Evolutionary conservation across 2,888 invertebrate species (phyloP).

Genomic region (Crematogaster levior): DNA sequence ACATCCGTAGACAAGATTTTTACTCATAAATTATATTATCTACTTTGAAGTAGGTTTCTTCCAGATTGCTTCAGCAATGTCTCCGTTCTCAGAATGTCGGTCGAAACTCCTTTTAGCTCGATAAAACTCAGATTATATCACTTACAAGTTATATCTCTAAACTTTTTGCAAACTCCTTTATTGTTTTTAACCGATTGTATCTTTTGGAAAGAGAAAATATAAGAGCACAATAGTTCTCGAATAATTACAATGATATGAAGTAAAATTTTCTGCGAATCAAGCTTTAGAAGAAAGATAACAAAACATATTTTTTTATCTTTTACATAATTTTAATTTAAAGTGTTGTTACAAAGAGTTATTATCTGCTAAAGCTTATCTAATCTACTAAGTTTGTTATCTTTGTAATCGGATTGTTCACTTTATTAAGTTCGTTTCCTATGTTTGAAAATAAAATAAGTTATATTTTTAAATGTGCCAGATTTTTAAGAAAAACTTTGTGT

Average conservation of each 20-base stretch:
- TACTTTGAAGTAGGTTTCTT: not conserved
- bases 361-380: too few species aligned
- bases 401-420: too few species aligned
- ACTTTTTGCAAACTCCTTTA: not conserved
- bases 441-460: too few species aligned
- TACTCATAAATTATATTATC: too few species aligned
- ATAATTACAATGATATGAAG: not conserved
- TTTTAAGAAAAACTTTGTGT: not conserved
- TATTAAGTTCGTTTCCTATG: too few species aligned
- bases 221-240: not conserved
- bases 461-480: not conserved
- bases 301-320: too few species aligned
- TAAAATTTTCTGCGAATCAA: not conserved
- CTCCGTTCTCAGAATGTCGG: not conserved
- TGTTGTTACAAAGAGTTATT: not conserved
- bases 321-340: not conserved
- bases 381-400: too few species aligned
- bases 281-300: not conserved
- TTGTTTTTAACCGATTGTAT: not conserved
- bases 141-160: not conserved
- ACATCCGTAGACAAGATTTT: too few species aligned
- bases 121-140: slow-evolving; percentile 14
- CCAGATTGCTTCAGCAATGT: not conserved
- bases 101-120: not conserved
- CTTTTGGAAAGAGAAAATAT: not conserved